Evolutionary conservation across 2,888 invertebrate species (phyloP), one percentile per base, ranked within the genome.

Genomic region (Leptopilina myrica): DNA sequence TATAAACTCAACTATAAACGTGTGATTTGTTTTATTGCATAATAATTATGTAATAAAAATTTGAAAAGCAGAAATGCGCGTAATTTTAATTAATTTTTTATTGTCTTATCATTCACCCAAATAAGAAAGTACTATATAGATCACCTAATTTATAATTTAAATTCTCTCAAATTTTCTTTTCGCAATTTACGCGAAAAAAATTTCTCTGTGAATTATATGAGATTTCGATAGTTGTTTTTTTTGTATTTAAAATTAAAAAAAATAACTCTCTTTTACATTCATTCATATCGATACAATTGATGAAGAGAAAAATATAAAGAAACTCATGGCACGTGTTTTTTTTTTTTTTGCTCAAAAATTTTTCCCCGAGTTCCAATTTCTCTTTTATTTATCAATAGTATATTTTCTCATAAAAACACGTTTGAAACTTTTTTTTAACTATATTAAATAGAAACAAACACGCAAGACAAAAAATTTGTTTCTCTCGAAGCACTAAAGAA

Each of bases 61-160:
- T 73, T 56, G 40, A 78, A 78, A 80, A 46, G 76, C 66, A 56
- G 75, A 79, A 33, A 81, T 78, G 77, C 80, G 78, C 78, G 76
- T 33, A 79, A 81, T 79, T 81, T 78, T 81, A 79, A 81, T 56
- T 26, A 33, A 73, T 73, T 73, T 73, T 43, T 73, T 73, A 73
- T 73, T 73, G 73, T 73, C 73, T 73, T 73, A 56, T 73, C 73
- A 73, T 56, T 56, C 73, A 73, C 33, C 33, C 56, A 73, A 73
- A 73, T n/a, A 1, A 33, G 5, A 33, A 33, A 73, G n/a, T 73
- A 33, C 56, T 73, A 59, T 73, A 59, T 59, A 73, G 56, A 49
- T 56, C 20, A 53, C 20, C 56, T 73, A 56, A 56, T 56, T 33
- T 49, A 11, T 46, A 46, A 14, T 73, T 73, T 73, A 8, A 11